A percentile compares a stretch with the other conserved stretches of the same genome.
Evolutionary conservation across 30 jellyfish, hydroid and myxozoan species (phyloP).

Genomic region (Phacellophora camtschatica): DNA sequence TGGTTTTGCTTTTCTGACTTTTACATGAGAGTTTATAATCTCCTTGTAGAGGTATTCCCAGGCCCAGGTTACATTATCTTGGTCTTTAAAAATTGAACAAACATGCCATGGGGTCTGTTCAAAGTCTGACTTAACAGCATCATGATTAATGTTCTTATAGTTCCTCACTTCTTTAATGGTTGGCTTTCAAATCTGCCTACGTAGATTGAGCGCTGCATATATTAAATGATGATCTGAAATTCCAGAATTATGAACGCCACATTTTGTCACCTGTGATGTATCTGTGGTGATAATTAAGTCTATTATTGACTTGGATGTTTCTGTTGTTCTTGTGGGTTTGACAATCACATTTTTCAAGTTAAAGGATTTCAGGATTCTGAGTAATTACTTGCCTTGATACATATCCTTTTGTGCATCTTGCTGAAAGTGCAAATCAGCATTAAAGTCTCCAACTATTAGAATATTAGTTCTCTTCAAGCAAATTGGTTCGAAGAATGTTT

Average conservation of each 20-base stretch:
- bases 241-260: conserved; percentile 36
- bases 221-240: conserved; percentile 57
- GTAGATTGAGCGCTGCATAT: conserved; percentile 42
- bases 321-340: conserved; percentile 51
- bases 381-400: conserved; percentile 31
- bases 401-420: not conserved
- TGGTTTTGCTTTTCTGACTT: conserved; percentile 19
- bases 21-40: not conserved
- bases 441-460: not conserved
- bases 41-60: conserved; percentile 47
- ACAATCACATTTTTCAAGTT: conserved; percentile 41
- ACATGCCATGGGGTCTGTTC: conserved; percentile 51
- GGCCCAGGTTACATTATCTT: conserved; percentile 41
- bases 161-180: conserved; percentile 25
- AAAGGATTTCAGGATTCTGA: conserved; percentile 48
- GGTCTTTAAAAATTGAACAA: conserved; percentile 12
- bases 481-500: conserved; percentile 39
- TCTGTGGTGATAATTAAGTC: conserved; percentile 36
- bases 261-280: conserved; percentile 26
- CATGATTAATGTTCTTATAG: conserved; percentile 16
- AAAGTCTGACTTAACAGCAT: conserved; percentile 10
- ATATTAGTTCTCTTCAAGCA: conserved; percentile 48
- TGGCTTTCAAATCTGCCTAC: conserved; percentile 1
- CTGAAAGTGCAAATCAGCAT: not conserved
- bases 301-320: conserved; percentile 33